A percentile compares a stretch with the other conserved stretches of the same genome.
Evolutionary conservation across 2,797 vertebrate genomes (phyloP).

Genomic region (Acridotheres tristis): DNA sequence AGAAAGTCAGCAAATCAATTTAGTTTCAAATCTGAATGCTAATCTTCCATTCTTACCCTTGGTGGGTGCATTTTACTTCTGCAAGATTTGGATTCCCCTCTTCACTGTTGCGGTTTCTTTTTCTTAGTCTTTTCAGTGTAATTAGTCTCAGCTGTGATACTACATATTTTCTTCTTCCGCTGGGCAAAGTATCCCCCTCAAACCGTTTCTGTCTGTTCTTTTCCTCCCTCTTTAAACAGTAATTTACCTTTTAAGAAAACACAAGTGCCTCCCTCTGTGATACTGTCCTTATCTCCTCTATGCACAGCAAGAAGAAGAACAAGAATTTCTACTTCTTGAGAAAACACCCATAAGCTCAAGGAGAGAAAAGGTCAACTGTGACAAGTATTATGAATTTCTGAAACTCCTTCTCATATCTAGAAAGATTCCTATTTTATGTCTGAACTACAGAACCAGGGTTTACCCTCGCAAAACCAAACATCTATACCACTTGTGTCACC

Average conservation of each 20-base stretch:
- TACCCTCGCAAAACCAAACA: background rate
- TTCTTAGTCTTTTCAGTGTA: background rate
- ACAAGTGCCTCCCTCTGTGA: background rate
- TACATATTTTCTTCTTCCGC: background rate
- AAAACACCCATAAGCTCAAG: constrained; percentile 10
- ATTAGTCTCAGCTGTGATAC: background rate
- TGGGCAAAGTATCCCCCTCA: background rate
- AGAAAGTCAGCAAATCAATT: background rate
- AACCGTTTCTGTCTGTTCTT: background rate
- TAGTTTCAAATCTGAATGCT: background rate
- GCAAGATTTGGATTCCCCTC: background rate
- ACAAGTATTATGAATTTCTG: background rate
- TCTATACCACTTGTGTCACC: background rate
- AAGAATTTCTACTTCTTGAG: constrained; percentile 28
- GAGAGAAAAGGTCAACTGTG: constrained; percentile 13
- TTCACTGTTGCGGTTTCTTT: background rate
- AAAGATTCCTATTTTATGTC: background rate
- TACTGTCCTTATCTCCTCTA: background rate
- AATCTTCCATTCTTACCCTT: background rate
- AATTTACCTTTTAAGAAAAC: background rate
- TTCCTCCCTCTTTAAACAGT: background rate
- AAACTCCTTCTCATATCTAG: background rate
- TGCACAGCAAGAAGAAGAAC: constrained; percentile 39
- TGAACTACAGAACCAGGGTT: background rate
- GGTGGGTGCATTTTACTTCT: background rate